Evolutionary conservation across 53 echinoderm and acorn worm species (phyloP).

Genomic region (Paracentrotus lividus): DNA sequence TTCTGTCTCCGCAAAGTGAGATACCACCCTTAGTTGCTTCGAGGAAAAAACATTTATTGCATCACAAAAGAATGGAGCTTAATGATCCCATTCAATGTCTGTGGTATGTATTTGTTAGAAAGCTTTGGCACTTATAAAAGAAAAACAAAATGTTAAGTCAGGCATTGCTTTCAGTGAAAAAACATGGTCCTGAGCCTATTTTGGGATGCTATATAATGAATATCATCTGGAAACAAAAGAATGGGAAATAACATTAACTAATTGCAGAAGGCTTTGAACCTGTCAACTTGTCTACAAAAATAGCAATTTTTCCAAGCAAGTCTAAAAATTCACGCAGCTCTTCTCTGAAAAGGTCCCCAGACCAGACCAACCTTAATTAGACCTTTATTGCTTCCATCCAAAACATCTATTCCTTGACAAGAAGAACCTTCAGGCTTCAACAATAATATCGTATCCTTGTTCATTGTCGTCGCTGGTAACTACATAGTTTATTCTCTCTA

Average conservation of each 20-base stretch:
- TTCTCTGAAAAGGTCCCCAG: not conserved
- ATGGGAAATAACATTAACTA: not conserved
- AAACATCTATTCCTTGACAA: not conserved
- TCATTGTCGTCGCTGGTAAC: slow-evolving; percentile 2
- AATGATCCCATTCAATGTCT: not conserved
- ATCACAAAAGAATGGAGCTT: not conserved
- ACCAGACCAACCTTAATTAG: not conserved
- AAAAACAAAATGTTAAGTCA: not conserved
- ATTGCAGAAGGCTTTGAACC: not conserved
- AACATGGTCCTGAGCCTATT: not conserved
- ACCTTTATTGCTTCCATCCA: slow-evolving; percentile 10
- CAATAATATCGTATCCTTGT: not conserved
- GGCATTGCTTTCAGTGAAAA: not conserved
- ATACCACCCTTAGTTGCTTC: not conserved
- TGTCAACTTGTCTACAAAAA: not conserved
- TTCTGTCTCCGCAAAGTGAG: no score
- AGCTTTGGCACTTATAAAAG: not conserved
- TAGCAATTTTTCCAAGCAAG: not conserved
- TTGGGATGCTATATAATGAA: not conserved
- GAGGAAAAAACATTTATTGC: not conserved
- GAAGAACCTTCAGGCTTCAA: not conserved
- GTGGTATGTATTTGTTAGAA: not conserved
- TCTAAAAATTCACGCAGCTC: not conserved
- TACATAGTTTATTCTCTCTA: not conserved
- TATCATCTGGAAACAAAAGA: not conserved